Base-by-base conservation (phyloP, 2,113 vertebrate species). In the Dinomys branickii region DNA sequence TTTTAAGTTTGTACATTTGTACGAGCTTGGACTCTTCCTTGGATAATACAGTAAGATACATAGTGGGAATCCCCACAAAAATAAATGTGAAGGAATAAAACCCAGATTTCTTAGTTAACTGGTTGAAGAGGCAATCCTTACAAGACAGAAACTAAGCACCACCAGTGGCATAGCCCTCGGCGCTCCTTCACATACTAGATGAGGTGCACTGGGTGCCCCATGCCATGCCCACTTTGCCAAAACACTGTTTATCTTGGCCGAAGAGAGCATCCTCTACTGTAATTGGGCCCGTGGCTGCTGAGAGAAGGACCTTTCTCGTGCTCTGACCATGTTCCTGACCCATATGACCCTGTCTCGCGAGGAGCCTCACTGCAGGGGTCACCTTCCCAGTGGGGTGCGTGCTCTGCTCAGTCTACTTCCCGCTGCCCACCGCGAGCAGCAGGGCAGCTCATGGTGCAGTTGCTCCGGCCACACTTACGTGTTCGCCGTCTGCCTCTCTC, bases 381-480 rank as follows among this genome's bases (percentile, higher is more conserved):
- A 8, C 20, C 20, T n/a, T 67, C 19, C 61, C 4, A 4, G 58
- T 5, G 22, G 22, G 22, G 22, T 7, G 22, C 20, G 22, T 5
- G 22, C 7, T 59, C 84, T 3, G 19, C 59, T 33, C 44, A 3
- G 2, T n/a, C 41, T 17, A 20, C 17, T 33, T 63, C 47, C 85
- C 50, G 0, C 65, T 28, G 26, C 7, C 58, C 85, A 59, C 69
- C 41, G 80, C 44, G 67, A 78, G 71, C 88, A 86, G 87, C 47
- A 22, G 2, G 61, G 54, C 73, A 11, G 47, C 47, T 33, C 0
- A 1, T n/a, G 0, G 33, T 19, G 56, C 61, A 4, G 9, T 44
- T 10, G 1, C 78, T 35, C n/a, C 2, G 30, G 20, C 30, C 20
- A 5, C 5, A 14, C 8, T 3, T 33, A 22, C 2, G 26, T 30